phyloP scores from a whole-genome alignment of 2,888 invertebrate species.

The Folsomia manolachei region DNA sequence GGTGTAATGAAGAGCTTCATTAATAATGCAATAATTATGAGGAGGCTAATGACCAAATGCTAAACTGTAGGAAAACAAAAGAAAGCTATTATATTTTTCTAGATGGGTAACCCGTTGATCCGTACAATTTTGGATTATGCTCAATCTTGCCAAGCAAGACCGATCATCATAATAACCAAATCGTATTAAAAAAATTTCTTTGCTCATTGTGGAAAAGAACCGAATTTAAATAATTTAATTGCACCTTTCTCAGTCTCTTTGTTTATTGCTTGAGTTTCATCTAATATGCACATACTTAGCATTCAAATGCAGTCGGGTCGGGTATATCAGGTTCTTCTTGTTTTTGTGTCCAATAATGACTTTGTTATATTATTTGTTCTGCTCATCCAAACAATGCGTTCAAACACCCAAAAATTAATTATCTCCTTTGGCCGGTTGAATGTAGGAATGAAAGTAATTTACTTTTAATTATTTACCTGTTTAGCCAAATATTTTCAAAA shows the following conservation, averaged over 20 bases:
- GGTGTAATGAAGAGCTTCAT: no score
- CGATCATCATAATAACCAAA: no score
- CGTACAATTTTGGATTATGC: no score
- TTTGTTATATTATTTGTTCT: neutral
- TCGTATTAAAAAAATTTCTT: no score
- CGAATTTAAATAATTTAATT: constrained; percentile 8
- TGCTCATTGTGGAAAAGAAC: no score
- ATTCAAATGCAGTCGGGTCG: neutral
- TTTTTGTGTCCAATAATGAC: neutral
- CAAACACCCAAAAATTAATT: neutral
- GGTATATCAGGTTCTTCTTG: neutral
- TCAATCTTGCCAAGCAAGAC: no score
- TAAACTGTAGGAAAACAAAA: neutral
- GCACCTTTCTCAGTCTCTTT: neutral
- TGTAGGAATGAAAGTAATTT: no score
- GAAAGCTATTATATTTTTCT: neutral
- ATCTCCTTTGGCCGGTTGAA: neutral
- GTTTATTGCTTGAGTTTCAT: neutral
- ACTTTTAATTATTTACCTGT: neutral
- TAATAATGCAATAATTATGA: neutral
- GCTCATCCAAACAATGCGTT: neutral
- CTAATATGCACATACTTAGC: no score
- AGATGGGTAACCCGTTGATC: no score
- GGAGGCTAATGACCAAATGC: no score
- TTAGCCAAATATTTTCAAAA: neutral